A percentile compares a stretch with the other conserved stretches of the same genome.
phyloP scores from a whole-genome alignment of 2,888 invertebrate genomes.

The Pyrocoelia pectoralis region DNA sequence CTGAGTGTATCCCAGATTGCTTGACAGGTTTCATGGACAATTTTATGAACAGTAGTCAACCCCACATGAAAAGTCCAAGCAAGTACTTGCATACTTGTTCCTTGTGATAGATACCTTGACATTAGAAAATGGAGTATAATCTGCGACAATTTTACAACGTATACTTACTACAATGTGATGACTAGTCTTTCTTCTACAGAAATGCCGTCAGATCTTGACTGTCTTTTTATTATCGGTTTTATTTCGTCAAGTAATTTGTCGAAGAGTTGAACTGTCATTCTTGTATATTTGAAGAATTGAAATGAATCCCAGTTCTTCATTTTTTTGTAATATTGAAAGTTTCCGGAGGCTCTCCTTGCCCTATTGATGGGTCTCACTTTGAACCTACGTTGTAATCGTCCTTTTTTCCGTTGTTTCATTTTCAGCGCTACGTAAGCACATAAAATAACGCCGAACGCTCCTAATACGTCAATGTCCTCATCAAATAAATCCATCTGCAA shows the following conservation, averaged over 20 bases:
- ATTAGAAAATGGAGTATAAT: not conserved
- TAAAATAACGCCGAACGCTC: too few relatives aligned
- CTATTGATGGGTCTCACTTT: too few relatives aligned
- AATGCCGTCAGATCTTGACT: not conserved
- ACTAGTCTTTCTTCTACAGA: not conserved
- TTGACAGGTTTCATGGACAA: slow-evolving; percentile 11
- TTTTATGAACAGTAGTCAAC: slow-evolving; percentile 40
- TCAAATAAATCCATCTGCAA: too few relatives aligned
- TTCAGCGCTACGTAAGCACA: too few relatives aligned
- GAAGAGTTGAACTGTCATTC: not conserved
- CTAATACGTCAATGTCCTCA: too few relatives aligned
- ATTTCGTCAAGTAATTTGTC: slow-evolving; percentile 1
- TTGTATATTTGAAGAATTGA: slow-evolving; percentile 4
- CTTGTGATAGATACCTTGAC: not conserved
- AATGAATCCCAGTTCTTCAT: not conserved
- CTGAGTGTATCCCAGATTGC: not conserved
- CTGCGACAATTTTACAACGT: not conserved
- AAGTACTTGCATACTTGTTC: not conserved
- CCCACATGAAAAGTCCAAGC: slow-evolving; percentile 11
- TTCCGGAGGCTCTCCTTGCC: too few relatives aligned
- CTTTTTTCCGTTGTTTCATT: too few relatives aligned
- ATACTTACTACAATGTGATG: slow-evolving; percentile 1
- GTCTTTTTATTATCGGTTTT: not conserved
- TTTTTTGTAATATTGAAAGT: slow-evolving; percentile 1
- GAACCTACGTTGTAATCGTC: too few relatives aligned